These are phyloP conservation scores for Fragum sueziense DNA, from an alignment of 2,888 invertebrate genomes.

Conservation along the genomic window DNA sequence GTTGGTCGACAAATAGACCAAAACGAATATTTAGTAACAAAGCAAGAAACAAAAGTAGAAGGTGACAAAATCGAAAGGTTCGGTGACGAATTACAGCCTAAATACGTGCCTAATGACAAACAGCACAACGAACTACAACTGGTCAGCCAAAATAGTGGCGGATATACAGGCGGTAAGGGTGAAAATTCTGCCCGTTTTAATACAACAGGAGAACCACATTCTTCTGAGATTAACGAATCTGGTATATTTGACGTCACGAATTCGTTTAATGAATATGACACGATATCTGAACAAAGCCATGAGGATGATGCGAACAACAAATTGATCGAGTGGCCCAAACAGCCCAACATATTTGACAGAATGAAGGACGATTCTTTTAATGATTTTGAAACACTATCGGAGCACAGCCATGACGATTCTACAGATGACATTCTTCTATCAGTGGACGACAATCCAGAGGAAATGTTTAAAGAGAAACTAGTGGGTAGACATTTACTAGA, in stretches of 20 bases:
- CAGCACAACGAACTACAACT: no score
- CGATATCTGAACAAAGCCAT: no score
- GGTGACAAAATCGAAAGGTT: no score
- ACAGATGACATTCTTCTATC: slow-evolving; percentile 5
- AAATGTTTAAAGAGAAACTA: slow-evolving; percentile 8
- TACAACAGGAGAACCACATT: neutral
- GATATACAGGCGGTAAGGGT: no score
- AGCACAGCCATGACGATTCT: neutral
- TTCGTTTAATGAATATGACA: neutral
- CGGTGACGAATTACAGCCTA: no score
- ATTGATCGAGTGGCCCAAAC: neutral
- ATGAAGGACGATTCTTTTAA: neutral
- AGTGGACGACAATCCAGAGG: slow-evolving; percentile 7
- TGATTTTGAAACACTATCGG: neutral
- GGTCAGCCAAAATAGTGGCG: no score
- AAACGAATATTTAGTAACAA: no score
- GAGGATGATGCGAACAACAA: neutral
- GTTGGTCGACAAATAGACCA: neutral
- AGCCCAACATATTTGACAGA: neutral
- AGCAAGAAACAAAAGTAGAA: no score
- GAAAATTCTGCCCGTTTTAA: neutral
- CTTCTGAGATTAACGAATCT: neutral
- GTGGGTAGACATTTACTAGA: neutral
- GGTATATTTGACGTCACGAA: neutral
- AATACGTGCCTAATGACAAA: no score